These are phyloP conservation scores for Poeciliopsis presidionis DNA, from an alignment of 2,797 vertebrate genomes.

Conservation along the genomic window DNA sequence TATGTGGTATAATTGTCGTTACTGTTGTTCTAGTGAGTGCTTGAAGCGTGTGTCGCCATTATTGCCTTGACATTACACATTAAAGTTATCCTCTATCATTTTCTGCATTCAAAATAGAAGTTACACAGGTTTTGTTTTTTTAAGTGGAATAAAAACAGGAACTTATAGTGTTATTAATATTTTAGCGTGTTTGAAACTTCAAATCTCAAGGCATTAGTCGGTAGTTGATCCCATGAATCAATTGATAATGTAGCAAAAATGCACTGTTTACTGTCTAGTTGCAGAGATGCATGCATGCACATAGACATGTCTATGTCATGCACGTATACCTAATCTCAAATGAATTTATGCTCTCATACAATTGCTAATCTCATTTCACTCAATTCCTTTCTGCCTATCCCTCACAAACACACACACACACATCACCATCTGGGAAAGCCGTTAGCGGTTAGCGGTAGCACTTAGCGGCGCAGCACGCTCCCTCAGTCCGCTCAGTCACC, in stretches of 20 bases:
- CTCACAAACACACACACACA: conserved; percentile 36
- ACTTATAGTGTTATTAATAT: conserved; percentile 13
- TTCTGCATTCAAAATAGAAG: background rate
- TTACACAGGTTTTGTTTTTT: background rate
- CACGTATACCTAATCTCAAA: conserved; percentile 41
- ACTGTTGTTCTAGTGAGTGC: background rate
- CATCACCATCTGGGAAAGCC: conserved; percentile 84
- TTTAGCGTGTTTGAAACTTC: background rate
- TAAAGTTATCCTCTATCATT: background rate
- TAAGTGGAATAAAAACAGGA: background rate
- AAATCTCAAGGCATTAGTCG: conserved; percentile 22
- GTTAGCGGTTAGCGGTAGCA: conserved; percentile 84
- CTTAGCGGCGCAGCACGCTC: conserved; percentile 84
- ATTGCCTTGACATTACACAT: background rate
- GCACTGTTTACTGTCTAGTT: background rate
- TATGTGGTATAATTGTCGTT: background rate
- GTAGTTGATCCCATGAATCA: conserved; percentile 19
- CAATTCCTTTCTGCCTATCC: conserved; percentile 29
- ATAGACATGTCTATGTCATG: conserved; percentile 24
- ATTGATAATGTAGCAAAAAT: conserved; percentile 17
- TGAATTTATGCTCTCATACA: conserved; percentile 42
- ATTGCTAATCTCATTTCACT: conserved; percentile 54
- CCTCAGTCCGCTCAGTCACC: conserved; percentile 83
- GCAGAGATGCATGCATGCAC: conserved; percentile 23
- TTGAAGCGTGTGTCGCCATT: background rate